Evolutionary conservation across 2,797 vertebrate genomes (phyloP).

Genomic region (Pangasius larnaudii): DNA sequence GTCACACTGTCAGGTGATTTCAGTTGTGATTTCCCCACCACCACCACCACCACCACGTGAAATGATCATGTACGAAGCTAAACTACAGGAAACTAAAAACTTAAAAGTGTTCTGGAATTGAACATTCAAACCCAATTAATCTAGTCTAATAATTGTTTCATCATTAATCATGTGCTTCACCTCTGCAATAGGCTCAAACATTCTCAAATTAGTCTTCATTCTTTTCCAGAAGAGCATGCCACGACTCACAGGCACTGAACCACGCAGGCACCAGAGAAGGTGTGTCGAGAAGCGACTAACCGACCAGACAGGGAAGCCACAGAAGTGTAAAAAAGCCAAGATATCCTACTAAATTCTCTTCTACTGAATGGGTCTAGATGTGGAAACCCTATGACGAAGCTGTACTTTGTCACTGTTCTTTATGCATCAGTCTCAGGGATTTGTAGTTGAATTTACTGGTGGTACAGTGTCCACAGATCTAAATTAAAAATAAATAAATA

Average conservation of each 20-base stretch:
- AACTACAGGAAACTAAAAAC: background rate
- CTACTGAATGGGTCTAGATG: background rate
- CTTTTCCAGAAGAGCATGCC: slow-evolving; percentile 1
- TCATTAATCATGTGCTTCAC: background rate
- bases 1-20: background rate
- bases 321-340: slow-evolving; percentile 36
- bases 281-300: background rate
- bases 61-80: background rate
- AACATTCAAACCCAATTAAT: background rate
- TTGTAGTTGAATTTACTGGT: background rate
- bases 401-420: background rate
- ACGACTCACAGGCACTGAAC: background rate
- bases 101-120: background rate
- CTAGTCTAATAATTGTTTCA: background rate
- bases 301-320: background rate
- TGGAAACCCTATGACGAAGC: background rate
- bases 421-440: background rate
- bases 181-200: background rate
- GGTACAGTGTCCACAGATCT: background rate
- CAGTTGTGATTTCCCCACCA: background rate
- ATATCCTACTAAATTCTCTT: slow-evolving; percentile 6
- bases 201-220: slow-evolving; percentile 2
- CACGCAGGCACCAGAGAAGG: slow-evolving; percentile 11
- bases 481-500: background rate
- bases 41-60: background rate